A percentile compares a stretch with the other conserved stretches of the same genome.
Evolutionary conservation across 2,797 vertebrate species (phyloP).

Genomic region (Leptatherina wallacei): DNA sequence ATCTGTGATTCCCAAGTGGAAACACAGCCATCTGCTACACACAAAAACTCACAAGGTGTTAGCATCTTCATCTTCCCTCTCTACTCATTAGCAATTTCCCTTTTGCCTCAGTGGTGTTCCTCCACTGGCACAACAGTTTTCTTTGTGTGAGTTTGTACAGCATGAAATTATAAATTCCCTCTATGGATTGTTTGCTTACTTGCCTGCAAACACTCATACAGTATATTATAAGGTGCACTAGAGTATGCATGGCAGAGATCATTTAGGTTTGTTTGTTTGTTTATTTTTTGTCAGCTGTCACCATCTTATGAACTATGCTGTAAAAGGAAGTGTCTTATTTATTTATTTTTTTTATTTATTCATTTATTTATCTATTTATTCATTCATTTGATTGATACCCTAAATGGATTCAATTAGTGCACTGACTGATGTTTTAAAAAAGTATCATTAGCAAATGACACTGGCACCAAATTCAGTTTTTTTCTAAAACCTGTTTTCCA

Average conservation of each 20-base stretch:
- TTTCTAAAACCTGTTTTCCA: not conserved
- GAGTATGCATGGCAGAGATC: slow-evolving; percentile 32
- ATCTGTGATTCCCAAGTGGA: slow-evolving; percentile 54
- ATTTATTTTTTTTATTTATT: slow-evolving; percentile 4
- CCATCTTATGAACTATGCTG: slow-evolving; percentile 11
- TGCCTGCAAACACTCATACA: slow-evolving; percentile 7
- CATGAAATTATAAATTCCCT: slow-evolving; percentile 42
- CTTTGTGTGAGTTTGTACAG: slow-evolving; percentile 31
- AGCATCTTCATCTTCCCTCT: slow-evolving; percentile 62
- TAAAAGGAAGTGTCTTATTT: slow-evolving; percentile 41
- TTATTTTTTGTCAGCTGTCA: slow-evolving; percentile 26
- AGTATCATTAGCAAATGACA: not conserved
- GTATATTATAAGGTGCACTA: slow-evolving; percentile 7
- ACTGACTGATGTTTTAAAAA: slow-evolving; percentile 19
- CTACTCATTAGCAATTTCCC: slow-evolving; percentile 69
- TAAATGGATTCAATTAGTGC: slow-evolving; percentile 44
- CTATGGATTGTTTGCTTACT: slow-evolving; percentile 24
- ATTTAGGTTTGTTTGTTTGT: slow-evolving; percentile 61
- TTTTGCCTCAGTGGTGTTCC: slow-evolving; percentile 47
- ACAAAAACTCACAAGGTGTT: slow-evolving; percentile 56
- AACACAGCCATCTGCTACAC: slow-evolving; percentile 66
- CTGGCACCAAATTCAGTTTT: not conserved
- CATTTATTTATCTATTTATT: no score
- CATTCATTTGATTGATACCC: slow-evolving; percentile 31
- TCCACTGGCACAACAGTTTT: slow-evolving; percentile 29